A percentile compares a stretch with the other conserved stretches of the same genome.
phyloP scores from a whole-genome alignment of 2,888 invertebrate genomes.

The Macropis europaea region DNA sequence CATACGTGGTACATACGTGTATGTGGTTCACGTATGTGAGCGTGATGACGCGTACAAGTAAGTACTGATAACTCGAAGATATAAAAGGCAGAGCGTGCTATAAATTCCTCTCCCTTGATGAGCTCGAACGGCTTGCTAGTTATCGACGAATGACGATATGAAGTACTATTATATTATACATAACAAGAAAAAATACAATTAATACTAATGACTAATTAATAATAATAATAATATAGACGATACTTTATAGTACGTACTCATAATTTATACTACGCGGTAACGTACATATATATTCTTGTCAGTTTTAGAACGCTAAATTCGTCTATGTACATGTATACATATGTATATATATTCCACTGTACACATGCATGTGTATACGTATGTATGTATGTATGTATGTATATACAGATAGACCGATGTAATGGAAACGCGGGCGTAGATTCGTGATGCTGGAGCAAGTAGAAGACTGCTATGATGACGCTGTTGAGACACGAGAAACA shows the following conservation, averaged over 20 bases:
- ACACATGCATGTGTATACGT: background rate
- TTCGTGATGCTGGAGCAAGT: slow-evolving; percentile 23
- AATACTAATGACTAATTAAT: slow-evolving; percentile 41
- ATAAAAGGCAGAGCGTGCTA: slow-evolving; percentile 27
- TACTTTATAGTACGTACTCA: slow-evolving; percentile 76
- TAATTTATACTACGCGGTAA: slow-evolving; percentile 79
- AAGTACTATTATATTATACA: slow-evolving; percentile 62
- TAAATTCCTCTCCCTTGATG: slow-evolving; percentile 45
- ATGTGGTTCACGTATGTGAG: slow-evolving; percentile 9
- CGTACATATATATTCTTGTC: slow-evolving; percentile 71
- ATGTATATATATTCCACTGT: slow-evolving; percentile 1
- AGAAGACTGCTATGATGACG: slow-evolving; percentile 24
- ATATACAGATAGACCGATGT: background rate
- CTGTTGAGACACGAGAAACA: slow-evolving; percentile 4
- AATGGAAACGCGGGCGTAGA: slow-evolving; percentile 18
- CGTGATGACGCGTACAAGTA: slow-evolving; percentile 10
- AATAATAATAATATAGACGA: slow-evolving; percentile 27
- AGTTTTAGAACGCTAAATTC: slow-evolving; percentile 68
- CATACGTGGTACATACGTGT: slow-evolving; percentile 22
- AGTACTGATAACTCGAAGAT: slow-evolving; percentile 31
- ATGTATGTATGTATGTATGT: slow-evolving; percentile 9
- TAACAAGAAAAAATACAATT: slow-evolving; percentile 38
- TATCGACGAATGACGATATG: slow-evolving; percentile 56
- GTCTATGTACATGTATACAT: slow-evolving; percentile 41
- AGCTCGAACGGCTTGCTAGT: slow-evolving; percentile 58